These are phyloP conservation scores for Oikopleura dioica DNA, from an alignment of 23 tunicate species.

Conservation along the genomic window DNA sequence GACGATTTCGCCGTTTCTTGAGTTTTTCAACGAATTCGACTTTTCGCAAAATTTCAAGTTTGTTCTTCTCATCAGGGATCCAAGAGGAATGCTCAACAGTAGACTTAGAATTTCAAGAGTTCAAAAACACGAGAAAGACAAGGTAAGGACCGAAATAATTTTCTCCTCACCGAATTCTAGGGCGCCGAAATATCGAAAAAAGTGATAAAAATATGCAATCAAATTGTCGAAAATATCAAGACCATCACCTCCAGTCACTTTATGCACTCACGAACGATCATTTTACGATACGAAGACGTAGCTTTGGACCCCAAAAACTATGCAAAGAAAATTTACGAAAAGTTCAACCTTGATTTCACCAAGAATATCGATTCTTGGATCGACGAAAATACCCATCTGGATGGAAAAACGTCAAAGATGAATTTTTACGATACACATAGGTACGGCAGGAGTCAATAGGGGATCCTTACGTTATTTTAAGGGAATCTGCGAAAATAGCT, in stretches of 20 bases:
- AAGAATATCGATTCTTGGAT: background rate
- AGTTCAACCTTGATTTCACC: background rate
- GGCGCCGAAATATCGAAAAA: background rate
- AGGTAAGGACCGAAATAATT: too few species aligned
- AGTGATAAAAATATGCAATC: background rate
- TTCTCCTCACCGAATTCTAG: too few species aligned
- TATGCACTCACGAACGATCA: background rate
- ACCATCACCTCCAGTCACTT: background rate
- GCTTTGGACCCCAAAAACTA: background rate
- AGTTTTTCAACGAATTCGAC: background rate
- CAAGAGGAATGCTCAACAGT: background rate
- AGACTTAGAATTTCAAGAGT: background rate
- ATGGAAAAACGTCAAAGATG: too few species aligned
- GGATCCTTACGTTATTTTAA: background rate
- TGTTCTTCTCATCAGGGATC: background rate
- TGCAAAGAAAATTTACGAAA: background rate
- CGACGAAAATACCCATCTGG: background rate
- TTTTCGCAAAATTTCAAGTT: background rate
- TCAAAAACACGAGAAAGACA: background rate
- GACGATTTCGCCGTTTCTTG: background rate
- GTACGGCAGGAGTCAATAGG: too few species aligned
- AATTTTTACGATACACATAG: too few species aligned
- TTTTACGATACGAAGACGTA: background rate
- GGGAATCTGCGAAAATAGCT: background rate
- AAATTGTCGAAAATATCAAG: background rate